Evolutionary conservation across 2,113 vertebrate species (phyloP).

Genomic region (Pogonocichla stellata): DNA sequence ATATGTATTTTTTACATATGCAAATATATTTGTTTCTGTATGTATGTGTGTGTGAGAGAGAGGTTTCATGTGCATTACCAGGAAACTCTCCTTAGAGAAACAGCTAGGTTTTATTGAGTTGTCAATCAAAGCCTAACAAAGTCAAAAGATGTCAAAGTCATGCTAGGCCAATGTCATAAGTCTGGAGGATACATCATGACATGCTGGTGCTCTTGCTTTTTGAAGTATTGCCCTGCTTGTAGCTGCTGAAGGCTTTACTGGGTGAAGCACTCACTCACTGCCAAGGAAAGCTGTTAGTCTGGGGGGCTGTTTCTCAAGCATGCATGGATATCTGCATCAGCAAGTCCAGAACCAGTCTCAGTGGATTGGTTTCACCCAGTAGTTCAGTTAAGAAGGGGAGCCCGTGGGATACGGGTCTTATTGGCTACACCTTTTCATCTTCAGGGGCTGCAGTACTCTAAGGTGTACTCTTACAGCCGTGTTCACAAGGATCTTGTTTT

Average conservation of each 20-base stretch:
- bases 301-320: background rate
- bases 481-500: background rate
- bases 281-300: background rate
- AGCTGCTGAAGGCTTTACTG: background rate
- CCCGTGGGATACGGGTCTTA: background rate
- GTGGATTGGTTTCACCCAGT: background rate
- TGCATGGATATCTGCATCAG: background rate
- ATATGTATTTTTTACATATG: background rate
- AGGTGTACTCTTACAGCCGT: background rate
- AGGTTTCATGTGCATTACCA: background rate
- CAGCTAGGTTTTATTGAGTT: background rate
- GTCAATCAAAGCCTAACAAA: background rate
- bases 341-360: background rate
- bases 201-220: background rate
- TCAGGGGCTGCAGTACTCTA: background rate
- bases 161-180: background rate
- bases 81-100: background rate
- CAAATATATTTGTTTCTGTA: background rate
- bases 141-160: background rate
- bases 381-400: background rate
- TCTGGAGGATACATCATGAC: background rate
- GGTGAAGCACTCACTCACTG: background rate
- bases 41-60: too few relatives aligned
- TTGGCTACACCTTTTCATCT: background rate
- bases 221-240: background rate